Percentiles rank a stretch among this genome's conserved stretches.
phyloP scores from a whole-genome alignment of 35 echinoderm and acorn worm species.

The Strongylocentrotus purpuratus region DNA sequence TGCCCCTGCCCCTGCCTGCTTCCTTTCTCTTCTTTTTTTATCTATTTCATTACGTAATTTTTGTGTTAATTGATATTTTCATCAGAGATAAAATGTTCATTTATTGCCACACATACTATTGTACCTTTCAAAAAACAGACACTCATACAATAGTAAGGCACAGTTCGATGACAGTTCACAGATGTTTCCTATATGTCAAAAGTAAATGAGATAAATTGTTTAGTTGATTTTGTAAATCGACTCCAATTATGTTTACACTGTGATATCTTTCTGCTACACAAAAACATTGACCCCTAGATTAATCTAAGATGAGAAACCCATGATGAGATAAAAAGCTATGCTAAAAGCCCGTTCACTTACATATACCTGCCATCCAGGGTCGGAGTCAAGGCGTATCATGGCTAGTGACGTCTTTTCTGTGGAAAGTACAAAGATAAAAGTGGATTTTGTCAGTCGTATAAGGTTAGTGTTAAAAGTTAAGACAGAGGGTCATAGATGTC shows the following conservation, averaged over 20 bases:
- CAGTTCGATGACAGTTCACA: neutral
- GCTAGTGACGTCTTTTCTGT: conserved; percentile 16
- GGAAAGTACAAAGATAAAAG: neutral
- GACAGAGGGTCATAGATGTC: neutral
- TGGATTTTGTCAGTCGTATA: neutral
- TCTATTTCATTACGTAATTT: no score
- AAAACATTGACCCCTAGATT: neutral
- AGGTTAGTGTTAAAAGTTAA: neutral
- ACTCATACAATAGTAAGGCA: neutral
- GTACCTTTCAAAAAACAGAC: neutral
- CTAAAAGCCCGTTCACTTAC: neutral
- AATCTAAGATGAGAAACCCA: neutral
- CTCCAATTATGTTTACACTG: neutral
- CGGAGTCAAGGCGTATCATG: neutral
- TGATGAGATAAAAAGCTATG: neutral
- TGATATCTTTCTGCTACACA: neutral
- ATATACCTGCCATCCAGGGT: neutral
- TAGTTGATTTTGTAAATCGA: neutral
- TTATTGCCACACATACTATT: neutral
- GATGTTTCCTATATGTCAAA: neutral
- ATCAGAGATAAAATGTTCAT: no score
- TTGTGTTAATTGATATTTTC: no score
- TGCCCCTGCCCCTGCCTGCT: no score
- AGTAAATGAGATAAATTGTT: neutral
- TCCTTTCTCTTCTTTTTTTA: no score